Conservation (phyloP, 2,888 invertebrate species). For the Drosophila mercatorum region DNA sequence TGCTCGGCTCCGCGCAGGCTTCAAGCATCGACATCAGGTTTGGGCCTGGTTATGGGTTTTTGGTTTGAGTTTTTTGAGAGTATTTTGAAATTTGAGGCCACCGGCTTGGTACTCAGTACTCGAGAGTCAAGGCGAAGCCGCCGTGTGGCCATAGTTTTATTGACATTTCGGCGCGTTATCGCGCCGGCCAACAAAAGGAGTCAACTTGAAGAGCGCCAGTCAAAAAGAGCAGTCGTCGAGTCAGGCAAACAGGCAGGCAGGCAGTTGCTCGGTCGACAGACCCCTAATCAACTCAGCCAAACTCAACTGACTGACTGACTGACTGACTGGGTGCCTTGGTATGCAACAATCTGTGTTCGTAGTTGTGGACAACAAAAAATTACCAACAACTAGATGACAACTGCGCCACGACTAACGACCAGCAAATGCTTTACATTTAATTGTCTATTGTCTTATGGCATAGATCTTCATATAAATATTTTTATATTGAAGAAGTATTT, state of each 20-base stretch:
- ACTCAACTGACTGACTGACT: slow-evolving; percentile 41
- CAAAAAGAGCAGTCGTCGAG: slow-evolving; percentile 37
- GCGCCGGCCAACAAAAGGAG: slow-evolving; percentile 76
- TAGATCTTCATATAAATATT: too few relatives aligned
- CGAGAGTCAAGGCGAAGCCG: slow-evolving; percentile 71
- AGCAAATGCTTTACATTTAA: slow-evolving; percentile 21
- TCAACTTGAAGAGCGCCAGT: slow-evolving; percentile 70
- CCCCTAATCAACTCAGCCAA: slow-evolving; percentile 76
- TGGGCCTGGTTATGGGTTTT: slow-evolving; percentile 21
- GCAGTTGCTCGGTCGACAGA: slow-evolving; percentile 46
- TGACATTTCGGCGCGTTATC: slow-evolving; percentile 80
- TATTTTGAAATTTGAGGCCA: slow-evolving; percentile 77
- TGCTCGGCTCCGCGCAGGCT: slow-evolving; percentile 56
- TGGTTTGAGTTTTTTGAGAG: slow-evolving; percentile 20
- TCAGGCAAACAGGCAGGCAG: slow-evolving; percentile 18
- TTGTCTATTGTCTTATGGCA: too few relatives aligned
- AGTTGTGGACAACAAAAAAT: slow-evolving; percentile 41
- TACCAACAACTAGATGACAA: slow-evolving; percentile 1
- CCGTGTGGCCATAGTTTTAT: slow-evolving; percentile 72
- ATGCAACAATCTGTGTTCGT: slow-evolving; percentile 39
- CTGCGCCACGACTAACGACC: slow-evolving; percentile 11
- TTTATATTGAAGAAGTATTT: too few relatives aligned
- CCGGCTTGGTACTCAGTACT: slow-evolving; percentile 46
- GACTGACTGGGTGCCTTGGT: slow-evolving; percentile 32
- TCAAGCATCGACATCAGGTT: slow-evolving; percentile 19